These are phyloP conservation scores for Aphidius colemani DNA, from an alignment of 2,888 invertebrate genomes.

Conservation along the genomic window DNA sequence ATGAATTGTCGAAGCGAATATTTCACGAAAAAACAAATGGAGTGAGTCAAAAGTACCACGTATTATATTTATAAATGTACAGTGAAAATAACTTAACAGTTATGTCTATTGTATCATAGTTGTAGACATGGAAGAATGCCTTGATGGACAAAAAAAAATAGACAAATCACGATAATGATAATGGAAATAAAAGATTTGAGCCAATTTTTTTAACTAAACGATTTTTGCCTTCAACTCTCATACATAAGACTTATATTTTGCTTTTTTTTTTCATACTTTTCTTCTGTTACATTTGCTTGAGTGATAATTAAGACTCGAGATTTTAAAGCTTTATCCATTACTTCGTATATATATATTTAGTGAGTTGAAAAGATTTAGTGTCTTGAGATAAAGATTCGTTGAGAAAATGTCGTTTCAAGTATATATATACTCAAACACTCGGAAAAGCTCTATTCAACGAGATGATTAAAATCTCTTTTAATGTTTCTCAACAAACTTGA, in stretches of 20 bases:
- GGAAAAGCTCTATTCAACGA: not conserved
- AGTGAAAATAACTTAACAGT: too few species aligned
- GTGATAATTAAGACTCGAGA: constrained; percentile 39
- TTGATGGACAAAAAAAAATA: constrained; percentile 10
- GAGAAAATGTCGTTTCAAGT: constrained; percentile 8
- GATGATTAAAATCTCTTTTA: constrained; percentile 10
- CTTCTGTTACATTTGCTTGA: constrained; percentile 31
- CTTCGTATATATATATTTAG: too few species aligned
- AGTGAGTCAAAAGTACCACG: too few species aligned
- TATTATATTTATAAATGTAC: too few species aligned
- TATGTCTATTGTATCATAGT: too few species aligned
- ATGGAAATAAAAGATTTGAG: constrained; percentile 32
- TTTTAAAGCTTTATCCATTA: not conserved
- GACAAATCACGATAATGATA: constrained; percentile 8
- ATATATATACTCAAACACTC: constrained; percentile 7
- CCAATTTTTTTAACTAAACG: constrained; percentile 25
- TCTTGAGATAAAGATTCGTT: constrained; percentile 4
- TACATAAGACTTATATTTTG: not conserved
- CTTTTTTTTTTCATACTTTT: constrained; percentile 4
- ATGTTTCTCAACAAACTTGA: too few species aligned
- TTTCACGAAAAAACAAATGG: too few species aligned
- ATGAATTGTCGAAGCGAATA: too few species aligned
- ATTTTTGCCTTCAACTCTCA: too few species aligned
- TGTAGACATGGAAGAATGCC: too few species aligned
- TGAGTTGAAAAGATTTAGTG: too few species aligned